Conservation (phyloP, 2,797 vertebrate species). For the Fringilla coelebs region DNA sequence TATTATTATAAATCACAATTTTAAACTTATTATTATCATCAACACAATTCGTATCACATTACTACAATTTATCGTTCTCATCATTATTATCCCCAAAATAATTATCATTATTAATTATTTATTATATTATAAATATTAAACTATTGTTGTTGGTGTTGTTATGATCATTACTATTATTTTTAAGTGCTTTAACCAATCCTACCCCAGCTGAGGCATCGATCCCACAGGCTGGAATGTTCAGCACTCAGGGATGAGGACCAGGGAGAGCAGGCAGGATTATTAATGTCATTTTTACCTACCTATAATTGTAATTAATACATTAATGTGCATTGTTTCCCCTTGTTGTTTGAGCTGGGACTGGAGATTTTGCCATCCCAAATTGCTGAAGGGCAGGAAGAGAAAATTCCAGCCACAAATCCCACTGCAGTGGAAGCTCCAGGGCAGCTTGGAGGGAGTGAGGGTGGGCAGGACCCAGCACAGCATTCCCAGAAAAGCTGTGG, state of each 20-base stretch:
- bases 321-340: neutral
- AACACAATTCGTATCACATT: no score
- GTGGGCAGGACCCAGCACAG: no score
- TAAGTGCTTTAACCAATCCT: neutral
- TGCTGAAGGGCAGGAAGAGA: neutral
- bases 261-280: fast-evolving
- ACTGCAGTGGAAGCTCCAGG: neutral
- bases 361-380: neutral
- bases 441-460: neutral
- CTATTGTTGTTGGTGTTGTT: neutral
- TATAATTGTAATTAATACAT: fast-evolving
- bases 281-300: neutral
- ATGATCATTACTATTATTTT: neutral
- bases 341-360: neutral
- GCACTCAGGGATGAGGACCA: fast-evolving
- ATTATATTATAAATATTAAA: neutral
- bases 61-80: no score
- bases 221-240: neutral
- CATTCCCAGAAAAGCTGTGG: neutral
- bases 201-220: neutral
- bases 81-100: neutral
- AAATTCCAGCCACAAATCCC: neutral
- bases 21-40: no score
- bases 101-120: neutral
- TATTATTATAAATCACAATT: no score